Evolutionary conservation across 2,888 invertebrate genomes (phyloP).

Genomic region (Tillus elongatus): DNA sequence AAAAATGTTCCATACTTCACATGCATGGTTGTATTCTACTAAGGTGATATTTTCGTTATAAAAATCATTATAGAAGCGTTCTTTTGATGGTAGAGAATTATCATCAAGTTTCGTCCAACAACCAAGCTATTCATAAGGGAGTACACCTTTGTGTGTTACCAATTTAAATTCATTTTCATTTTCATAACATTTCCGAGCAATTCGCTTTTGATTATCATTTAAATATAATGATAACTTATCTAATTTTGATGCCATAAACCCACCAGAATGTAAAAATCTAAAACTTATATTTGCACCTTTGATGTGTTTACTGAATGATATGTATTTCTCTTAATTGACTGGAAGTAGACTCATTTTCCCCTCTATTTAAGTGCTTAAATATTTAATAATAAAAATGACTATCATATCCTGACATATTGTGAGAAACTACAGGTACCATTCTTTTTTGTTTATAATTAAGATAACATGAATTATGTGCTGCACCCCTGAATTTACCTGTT

Average conservation of each 20-base stretch:
- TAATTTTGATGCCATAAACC: neutral
- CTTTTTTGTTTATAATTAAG: conserved; percentile 20
- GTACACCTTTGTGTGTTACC: neutral
- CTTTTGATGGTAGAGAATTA: conserved; percentile 17
- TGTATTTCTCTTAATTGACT: conserved; percentile 7
- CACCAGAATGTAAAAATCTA: conserved; percentile 1
- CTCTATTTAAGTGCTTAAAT: conserved; percentile 18
- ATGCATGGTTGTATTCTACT: conserved; percentile 27
- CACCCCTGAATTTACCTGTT: conserved; percentile 9
- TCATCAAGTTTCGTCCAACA: conserved; percentile 17
- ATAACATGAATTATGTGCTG: conserved; percentile 24
- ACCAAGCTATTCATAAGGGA: conserved; percentile 9
- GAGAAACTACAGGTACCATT: conserved; percentile 24
- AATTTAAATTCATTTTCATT: conserved; percentile 1
- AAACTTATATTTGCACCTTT: conserved; percentile 1
- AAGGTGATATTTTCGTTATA: conserved; percentile 17
- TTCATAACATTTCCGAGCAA: conserved; percentile 1
- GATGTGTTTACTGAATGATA: conserved; percentile 4
- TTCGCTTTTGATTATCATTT: conserved; percentile 2
- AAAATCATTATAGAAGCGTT: conserved; percentile 19
- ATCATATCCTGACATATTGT: conserved; percentile 27
- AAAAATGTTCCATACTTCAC: conserved; percentile 26
- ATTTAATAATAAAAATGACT: conserved; percentile 24
- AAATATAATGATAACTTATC: conserved; percentile 5
- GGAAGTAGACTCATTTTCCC: conserved; percentile 20